Conservation (phyloP, 2,113 vertebrate genomes). For the Brachionichthys hirsutus region DNA sequence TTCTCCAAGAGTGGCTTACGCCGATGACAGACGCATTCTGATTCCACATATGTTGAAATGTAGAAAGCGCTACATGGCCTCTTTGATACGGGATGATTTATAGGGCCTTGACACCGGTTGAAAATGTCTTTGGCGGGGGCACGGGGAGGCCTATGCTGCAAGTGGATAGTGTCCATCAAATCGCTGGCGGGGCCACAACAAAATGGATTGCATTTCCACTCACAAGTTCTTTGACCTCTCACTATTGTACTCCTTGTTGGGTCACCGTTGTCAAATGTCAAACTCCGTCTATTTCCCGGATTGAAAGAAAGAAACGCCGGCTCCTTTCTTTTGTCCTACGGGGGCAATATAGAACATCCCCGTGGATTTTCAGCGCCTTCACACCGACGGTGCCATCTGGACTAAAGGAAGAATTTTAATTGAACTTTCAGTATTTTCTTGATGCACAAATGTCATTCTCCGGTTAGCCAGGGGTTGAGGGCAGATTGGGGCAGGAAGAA, state of each 20-base stretch:
- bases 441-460: constrained; percentile 54
- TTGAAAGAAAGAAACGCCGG: neutral
- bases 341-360: neutral
- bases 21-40: constrained; percentile 80
- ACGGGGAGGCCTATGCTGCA: constrained; percentile 60
- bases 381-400: constrained; percentile 55
- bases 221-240: constrained; percentile 42
- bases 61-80: constrained; percentile 81
- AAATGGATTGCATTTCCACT: constrained; percentile 66
- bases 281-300: neutral
- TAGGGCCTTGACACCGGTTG: constrained; percentile 77
- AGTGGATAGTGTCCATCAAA: constrained; percentile 74
- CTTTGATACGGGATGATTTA: constrained; percentile 84
- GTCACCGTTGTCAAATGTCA: constrained; percentile 16
- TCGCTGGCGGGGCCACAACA: constrained; percentile 57
- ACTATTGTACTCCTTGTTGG: constrained; percentile 36
- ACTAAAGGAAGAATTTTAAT: constrained; percentile 28
- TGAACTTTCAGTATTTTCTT: constrained; percentile 51
- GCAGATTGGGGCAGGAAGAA: constrained; percentile 28
- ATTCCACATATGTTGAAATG: constrained; percentile 83
- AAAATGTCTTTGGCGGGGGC: constrained; percentile 74
- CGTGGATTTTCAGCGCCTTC: constrained; percentile 30
- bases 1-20: constrained; percentile 70
- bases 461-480: constrained; percentile 50
- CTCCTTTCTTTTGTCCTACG: neutral